Evolutionary conservation across 1,140 invertebrate species (phyloP).

Genomic region (Musca vetustissima): DNA sequence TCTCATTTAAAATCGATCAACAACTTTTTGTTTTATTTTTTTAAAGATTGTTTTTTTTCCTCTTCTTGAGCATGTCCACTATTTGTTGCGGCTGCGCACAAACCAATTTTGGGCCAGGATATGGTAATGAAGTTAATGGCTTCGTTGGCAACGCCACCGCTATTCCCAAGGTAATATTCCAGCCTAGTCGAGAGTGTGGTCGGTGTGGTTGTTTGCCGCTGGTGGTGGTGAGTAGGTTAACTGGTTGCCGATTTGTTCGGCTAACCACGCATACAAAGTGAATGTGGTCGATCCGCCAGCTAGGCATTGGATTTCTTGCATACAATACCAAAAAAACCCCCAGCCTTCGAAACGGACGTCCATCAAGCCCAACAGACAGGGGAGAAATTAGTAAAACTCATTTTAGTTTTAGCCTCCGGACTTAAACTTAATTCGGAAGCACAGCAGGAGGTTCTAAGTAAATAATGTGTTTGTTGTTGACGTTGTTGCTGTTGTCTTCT

Average conservation of each 20-base stretch:
- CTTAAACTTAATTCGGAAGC: constrained; percentile 57
- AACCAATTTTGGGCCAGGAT: not conserved
- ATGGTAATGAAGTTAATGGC: constrained; percentile 17
- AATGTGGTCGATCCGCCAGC: not conserved
- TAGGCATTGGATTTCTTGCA: not conserved
- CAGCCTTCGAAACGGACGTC: constrained; percentile 33
- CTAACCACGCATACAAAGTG: no score
- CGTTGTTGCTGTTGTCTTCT: constrained; percentile 31
- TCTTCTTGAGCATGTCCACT: not conserved
- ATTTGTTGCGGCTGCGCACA: constrained; percentile 15
- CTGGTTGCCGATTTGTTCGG: not conserved
- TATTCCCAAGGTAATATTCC: not conserved
- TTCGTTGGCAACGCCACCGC: not conserved
- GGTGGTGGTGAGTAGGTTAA: constrained; percentile 12
- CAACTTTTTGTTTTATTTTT: no score
- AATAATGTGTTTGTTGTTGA: constrained; percentile 43
- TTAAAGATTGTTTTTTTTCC: not conserved
- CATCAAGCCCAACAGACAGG: constrained; percentile 36
- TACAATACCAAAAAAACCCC: no score
- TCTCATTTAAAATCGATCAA: constrained; percentile 56
- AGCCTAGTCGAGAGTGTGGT: not conserved
- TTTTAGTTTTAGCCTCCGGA: constrained; percentile 56
- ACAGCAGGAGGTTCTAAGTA: constrained; percentile 57
- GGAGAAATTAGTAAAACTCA: constrained; percentile 56
- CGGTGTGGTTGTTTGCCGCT: no score